Evolutionary conservation across 2,888 invertebrate species (phyloP), one percentile per base, ranked within the genome.

Genomic region (Eupeodes luniger): DNA sequence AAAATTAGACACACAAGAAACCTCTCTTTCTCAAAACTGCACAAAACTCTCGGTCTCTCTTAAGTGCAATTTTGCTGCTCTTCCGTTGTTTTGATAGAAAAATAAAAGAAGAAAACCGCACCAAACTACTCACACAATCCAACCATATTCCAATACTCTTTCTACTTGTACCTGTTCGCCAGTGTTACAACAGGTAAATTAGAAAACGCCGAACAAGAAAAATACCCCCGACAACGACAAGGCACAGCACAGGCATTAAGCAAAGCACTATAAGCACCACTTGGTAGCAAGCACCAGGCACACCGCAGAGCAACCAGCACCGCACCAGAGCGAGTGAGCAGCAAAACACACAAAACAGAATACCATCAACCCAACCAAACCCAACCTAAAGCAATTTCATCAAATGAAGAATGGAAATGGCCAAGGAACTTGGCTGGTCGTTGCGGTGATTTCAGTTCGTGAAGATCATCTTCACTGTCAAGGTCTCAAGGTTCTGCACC

Each of bases 391-490:
- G 82, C 74, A 78, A 82, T 78, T 86, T 69, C 70, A 76, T 36
- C 85, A 75, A 88, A 77, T 78, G 81, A 85, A 88, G 88, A 88
- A 88, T 91, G 90, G 90, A 90, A 91, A 91, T 91, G 92, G 90
- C 91, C 91, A 91, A 91, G 91, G 92, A 91, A 91, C 89, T 91
- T 91, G 91, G 91, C 91, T 91, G 89, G 89, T 89, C 90, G 87
- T 87, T 89, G 85, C 87, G 90, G 88, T 90, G 85, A 89, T 89
- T 91, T 92, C 92, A 93, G 93, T 93, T 91, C 92, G 91, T 91
- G 92, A 92, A 92, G 91, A 93, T 92, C 93, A 91, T 93, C 94
- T 92, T 92, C 94, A 94, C 93, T 94, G 94, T 94, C 94, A 94
- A 94, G 94, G 94, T 93, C 93, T 93, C 92, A 92, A 92, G 80